Conservation (phyloP, 2,113 vertebrate genomes). For the Ptilonorhynchus violaceus region DNA sequence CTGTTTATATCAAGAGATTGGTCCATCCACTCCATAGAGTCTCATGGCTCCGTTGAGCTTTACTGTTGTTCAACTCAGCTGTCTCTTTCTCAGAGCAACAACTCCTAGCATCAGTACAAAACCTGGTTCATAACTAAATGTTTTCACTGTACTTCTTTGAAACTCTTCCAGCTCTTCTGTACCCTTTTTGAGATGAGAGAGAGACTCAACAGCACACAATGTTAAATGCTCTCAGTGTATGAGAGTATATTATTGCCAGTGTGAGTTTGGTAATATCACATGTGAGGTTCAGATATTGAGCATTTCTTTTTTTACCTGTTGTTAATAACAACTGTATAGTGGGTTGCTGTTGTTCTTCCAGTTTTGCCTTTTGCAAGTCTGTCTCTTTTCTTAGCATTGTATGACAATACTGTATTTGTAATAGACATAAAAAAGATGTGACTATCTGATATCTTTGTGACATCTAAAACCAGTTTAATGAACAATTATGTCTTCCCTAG, state of each 20-base stretch:
- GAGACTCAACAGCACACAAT: background rate
- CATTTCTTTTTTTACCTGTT: background rate
- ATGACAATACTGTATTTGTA: background rate
- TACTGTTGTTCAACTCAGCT: background rate
- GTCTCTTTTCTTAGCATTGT: background rate
- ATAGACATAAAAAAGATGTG: background rate
- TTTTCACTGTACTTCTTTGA: background rate
- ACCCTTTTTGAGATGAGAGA: background rate
- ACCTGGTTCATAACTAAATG: background rate
- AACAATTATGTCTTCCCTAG: background rate
- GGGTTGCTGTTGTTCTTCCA: background rate
- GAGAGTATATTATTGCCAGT: background rate
- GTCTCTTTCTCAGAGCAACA: background rate
- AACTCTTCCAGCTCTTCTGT: background rate
- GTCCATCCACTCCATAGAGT: background rate
- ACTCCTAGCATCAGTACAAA: background rate
- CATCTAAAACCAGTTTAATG: background rate
- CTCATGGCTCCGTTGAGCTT: background rate
- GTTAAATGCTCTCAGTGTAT: background rate
- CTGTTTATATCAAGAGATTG: background rate
- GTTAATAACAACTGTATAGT: background rate
- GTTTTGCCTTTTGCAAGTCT: background rate
- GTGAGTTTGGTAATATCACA: background rate
- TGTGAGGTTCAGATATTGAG: background rate
- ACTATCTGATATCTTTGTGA: background rate